Evolutionary conservation across 2,888 invertebrate genomes (phyloP), one percentile per base, ranked within the genome.

Genomic region (Parapristionchus giblindavisi): DNA sequence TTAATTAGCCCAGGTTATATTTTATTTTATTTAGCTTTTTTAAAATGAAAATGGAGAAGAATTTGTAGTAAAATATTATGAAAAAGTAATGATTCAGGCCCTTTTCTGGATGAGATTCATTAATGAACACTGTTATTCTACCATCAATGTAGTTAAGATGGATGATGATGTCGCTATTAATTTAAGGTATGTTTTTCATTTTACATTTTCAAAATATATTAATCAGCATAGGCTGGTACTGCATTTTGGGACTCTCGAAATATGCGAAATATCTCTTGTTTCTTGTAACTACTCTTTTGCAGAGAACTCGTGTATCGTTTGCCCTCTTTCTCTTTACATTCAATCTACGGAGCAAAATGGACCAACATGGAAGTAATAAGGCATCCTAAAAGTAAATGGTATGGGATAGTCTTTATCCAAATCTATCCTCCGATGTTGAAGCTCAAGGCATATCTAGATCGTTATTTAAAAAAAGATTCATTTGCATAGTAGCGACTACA

Each of bases 81-180:
- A n/a, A n/a, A n/a, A n/a, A n/a, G n/a, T n/a, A n/a, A n/a, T n/a
- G n/a, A 54, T 58, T 3, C 51, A 68, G 68, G 68, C 51, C 0
- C 68, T 68, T 8, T 68, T 68, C 68, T 68, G 68, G 68, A 68
- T 68, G 68, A 48, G 68, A 11, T 68, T 52, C 52, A 34, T 68
- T 24, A 36, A 34, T 0, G 24, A 24, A 14, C 34, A 68, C 36
- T 68, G 68, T 14, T 52, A 48, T 0, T n/a, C 51, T 0, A 68
- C 68, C 6, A 27, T 27, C 8, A 52, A 29, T 21, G 51, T 68
- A 1, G 51, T 68, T 11, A 68, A 68, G 24, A 1, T 68, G 51
- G 68, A 68, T 36, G 68, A 68, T 24, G 68, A 68, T 21, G 68
- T 68, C 3, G 52, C 68, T n/a, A 68, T 68, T 21, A 68, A 68